Evolutionary conservation across 2,113 vertebrate genomes (phyloP).

Genomic region (Carassius carassius): DNA sequence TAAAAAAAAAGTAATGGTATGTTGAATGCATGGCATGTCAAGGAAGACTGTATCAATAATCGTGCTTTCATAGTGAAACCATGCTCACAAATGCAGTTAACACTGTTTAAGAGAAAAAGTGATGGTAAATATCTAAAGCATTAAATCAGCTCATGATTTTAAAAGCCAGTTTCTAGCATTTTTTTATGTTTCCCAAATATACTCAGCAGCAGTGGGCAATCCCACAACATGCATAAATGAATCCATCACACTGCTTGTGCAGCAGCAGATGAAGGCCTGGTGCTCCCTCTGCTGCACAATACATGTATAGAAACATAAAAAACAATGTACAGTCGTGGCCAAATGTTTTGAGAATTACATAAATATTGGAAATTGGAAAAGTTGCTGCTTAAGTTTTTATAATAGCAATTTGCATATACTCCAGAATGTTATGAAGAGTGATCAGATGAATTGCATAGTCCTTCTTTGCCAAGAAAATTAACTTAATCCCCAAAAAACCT

Average conservation of each 20-base stretch:
- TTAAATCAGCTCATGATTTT: background rate
- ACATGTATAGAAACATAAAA: background rate
- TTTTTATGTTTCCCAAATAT: background rate
- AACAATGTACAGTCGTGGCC: no score
- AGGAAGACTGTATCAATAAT: background rate
- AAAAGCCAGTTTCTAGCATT: background rate
- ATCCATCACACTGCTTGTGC: background rate
- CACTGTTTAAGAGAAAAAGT: background rate
- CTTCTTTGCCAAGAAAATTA: no score
- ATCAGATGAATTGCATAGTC: no score
- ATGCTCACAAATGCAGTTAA: background rate
- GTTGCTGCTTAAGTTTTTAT: no score
- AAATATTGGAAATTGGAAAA: no score
- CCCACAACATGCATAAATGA: background rate
- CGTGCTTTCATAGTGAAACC: background rate
- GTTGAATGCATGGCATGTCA: no score
- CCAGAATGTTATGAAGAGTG: no score
- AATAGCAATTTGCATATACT: no score
- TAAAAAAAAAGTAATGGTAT: no score
- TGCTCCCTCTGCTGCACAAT: constrained; percentile 55
- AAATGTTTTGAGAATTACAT: no score
- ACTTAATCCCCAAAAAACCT: no score
- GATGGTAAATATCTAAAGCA: background rate
- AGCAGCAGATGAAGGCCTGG: constrained; percentile 6
- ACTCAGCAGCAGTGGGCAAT: background rate